Evolutionary conservation across 2,888 invertebrate genomes (phyloP).

Genomic region (Drosophila mimica): DNA sequence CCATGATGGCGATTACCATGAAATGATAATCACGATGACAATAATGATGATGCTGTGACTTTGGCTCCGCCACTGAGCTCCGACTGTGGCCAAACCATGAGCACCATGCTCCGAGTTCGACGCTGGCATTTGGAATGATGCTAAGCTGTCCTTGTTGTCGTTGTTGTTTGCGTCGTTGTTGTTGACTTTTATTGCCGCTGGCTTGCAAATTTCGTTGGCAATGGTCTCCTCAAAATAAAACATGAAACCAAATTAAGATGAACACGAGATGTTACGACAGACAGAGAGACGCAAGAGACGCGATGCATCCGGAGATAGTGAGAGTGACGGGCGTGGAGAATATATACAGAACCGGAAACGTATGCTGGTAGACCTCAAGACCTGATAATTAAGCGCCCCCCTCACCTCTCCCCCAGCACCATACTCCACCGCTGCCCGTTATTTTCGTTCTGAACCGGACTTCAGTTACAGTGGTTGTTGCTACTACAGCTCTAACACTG

Average conservation of each 20-base stretch:
- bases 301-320: not conserved
- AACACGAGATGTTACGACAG: slow-evolving; percentile 48
- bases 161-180: slow-evolving; percentile 22
- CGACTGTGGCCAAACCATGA: slow-evolving; percentile 18
- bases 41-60: slow-evolving; percentile 34
- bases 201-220: slow-evolving; percentile 53
- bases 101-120: slow-evolving; percentile 9
- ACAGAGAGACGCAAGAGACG: slow-evolving; percentile 2
- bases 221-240: slow-evolving; percentile 67
- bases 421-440: not conserved
- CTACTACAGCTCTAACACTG: not conserved
- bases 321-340: slow-evolving; percentile 13
- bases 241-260: slow-evolving; percentile 75
- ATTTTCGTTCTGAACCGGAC: not conserved
- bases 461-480: not conserved
- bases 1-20: slow-evolving; percentile 45
- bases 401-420: not conserved
- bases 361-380: slow-evolving; percentile 47
- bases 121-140: slow-evolving; percentile 49
- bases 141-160: slow-evolving; percentile 40
- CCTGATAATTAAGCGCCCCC: slow-evolving; percentile 58
- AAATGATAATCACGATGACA: slow-evolving; percentile 33
- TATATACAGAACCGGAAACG: slow-evolving; percentile 44
- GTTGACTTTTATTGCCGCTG: slow-evolving; percentile 67
- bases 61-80: slow-evolving; percentile 6